Conservation (phyloP, 2,888 invertebrate species). For the Cerceris rybyensis region DNA sequence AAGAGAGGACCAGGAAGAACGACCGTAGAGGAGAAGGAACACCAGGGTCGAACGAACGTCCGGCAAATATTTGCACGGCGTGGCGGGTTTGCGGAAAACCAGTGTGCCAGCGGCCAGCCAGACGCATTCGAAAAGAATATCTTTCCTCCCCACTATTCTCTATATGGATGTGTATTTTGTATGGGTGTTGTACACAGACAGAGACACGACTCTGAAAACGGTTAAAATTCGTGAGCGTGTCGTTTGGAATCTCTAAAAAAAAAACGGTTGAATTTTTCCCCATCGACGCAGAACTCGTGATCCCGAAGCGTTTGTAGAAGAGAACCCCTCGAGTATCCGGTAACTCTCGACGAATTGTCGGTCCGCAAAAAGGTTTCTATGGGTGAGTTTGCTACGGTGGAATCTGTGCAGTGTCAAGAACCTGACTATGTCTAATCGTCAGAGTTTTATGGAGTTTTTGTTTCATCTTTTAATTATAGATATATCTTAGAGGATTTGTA, state of each 20-base stretch:
- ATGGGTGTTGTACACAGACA: too few relatives aligned
- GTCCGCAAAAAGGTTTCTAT: conserved; percentile 28
- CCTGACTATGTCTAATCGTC: not conserved
- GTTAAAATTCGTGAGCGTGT: conserved; percentile 35
- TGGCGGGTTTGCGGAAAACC: conserved; percentile 69
- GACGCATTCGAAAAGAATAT: conserved; percentile 52
- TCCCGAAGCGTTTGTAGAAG: conserved; percentile 13
- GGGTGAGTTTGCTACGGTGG: conserved; percentile 3
- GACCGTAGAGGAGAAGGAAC: conserved; percentile 53
- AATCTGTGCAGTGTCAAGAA: conserved; percentile 14
- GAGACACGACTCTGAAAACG: not conserved
- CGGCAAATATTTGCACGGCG: conserved; percentile 73
- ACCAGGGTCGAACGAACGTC: conserved; percentile 64
- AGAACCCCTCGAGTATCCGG: conserved; percentile 29
- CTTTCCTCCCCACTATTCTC: not conserved
- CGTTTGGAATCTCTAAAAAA: conserved; percentile 17
- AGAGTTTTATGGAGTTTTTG: not conserved
- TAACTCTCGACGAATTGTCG: conserved; percentile 11
- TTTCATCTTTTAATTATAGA: not conserved
- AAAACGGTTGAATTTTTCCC: conserved; percentile 24
- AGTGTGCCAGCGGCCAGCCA: conserved; percentile 47
- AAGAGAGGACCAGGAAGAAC: conserved; percentile 49
- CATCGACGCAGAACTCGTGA: conserved; percentile 14
- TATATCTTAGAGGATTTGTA: too few relatives aligned
- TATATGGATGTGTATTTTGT: not conserved